A percentile compares a stretch with the other conserved stretches of the same genome.
These are phyloP conservation scores for Heliconius ismenius DNA, from an alignment of 2,888 invertebrate species.

Conservation along the genomic window DNA sequence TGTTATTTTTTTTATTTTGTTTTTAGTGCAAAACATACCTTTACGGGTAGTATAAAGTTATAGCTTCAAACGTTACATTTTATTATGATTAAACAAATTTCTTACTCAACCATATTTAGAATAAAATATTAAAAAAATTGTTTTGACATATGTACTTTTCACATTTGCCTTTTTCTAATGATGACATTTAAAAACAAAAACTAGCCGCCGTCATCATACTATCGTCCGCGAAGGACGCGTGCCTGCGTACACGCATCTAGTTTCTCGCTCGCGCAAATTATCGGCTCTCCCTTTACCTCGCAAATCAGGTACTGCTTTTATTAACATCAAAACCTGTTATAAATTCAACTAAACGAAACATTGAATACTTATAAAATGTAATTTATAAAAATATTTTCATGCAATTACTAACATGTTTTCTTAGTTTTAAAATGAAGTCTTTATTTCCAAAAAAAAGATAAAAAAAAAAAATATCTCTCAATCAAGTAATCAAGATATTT, in stretches of 20 bases:
- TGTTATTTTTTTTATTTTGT: conserved; percentile 51
- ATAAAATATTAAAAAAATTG: background rate
- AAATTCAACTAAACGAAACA: conserved; percentile 56
- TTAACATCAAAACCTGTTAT: conserved; percentile 62
- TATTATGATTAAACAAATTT: background rate
- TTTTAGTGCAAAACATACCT: conserved; percentile 44
- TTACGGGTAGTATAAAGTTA: background rate
- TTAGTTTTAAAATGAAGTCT: background rate
- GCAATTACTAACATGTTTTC: background rate
- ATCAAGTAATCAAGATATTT: background rate
- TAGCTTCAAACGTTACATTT: background rate
- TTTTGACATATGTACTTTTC: background rate
- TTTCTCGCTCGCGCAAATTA: conserved; percentile 50
- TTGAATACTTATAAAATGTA: conserved; percentile 62
- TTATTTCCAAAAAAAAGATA: background rate
- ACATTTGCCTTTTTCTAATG: conserved; percentile 8
- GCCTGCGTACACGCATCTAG: conserved; percentile 68
- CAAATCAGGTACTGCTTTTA: conserved; percentile 60
- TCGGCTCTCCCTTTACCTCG: conserved; percentile 41
- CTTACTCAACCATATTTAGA: background rate
- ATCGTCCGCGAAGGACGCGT: conserved; percentile 75
- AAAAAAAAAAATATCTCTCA: background rate
- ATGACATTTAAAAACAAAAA: conserved; percentile 46
- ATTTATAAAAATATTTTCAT: conserved; percentile 48
- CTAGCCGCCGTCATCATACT: conserved; percentile 52